Evolutionary conservation across 2,888 invertebrate genomes (phyloP), one percentile per base, ranked within the genome.

Genomic region (Chrysolina haemoptera): DNA sequence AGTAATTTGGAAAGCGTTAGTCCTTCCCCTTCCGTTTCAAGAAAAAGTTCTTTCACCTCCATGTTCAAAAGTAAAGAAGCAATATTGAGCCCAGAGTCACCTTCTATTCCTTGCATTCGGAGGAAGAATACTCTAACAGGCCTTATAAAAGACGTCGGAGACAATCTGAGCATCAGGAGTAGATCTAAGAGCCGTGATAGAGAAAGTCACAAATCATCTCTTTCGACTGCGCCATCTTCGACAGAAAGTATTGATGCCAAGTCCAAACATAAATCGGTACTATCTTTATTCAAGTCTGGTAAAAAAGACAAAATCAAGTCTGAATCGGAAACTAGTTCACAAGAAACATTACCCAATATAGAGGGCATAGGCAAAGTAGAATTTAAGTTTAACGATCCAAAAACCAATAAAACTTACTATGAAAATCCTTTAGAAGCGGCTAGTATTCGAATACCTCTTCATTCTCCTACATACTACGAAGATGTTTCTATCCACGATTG

Each of bases 11-110:
- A 84, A 74, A 85, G 85, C 76, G 83, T 87, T 73, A 90, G 90
- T 11, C 95, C 95, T 0, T 95, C 95, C 1, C 95, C 95, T 0
- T 90, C 91, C 0, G 90, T 92, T 0, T 95, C 95, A 0, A 90
- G 95, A 50, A 94, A 95, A 86, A 95, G 94, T 81, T 95, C 95
- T 43, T 95, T 95, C 84, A 93, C 94, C 73, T 95, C 95, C 4
- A 87, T 96, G 59, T 96, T 96, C 84, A 93, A 93, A 86, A 93
- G 94, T 78, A 92, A 92, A 80, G 94, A 92, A 82, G 90, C 90
- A 20, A 90, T 91, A 73, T 90, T 91, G 20, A 93, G 92, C 73
- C 92, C 92, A 0, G 92, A 92, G 79, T 91, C 92, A 0, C 92
- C 92, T 12, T 90, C 90, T 0, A 78, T 83, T 68, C 82, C 85